phyloP scores from a whole-genome alignment of 2,797 vertebrate species.

The Serranus cabrilla region DNA sequence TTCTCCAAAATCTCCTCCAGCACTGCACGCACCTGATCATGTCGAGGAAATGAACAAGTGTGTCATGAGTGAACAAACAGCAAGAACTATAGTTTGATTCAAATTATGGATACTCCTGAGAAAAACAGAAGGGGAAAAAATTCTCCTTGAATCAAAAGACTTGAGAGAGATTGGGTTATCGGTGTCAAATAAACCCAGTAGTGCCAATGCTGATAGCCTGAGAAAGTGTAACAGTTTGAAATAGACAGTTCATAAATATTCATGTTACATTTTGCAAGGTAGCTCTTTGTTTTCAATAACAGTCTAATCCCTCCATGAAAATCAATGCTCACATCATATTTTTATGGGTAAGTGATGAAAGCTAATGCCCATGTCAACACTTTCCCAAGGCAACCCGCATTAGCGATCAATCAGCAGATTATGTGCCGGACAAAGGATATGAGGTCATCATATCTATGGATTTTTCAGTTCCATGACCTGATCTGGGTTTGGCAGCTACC shows the following conservation, averaged over 20 bases:
- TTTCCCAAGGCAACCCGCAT: constrained; percentile 72
- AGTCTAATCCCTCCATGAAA: constrained; percentile 70
- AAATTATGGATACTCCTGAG: constrained; percentile 3
- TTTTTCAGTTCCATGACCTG: constrained; percentile 73
- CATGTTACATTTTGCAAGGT: constrained; percentile 73
- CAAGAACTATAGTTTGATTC: not conserved
- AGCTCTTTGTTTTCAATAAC: constrained; percentile 76
- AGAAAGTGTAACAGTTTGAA: constrained; percentile 64
- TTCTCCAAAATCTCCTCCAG: constrained; percentile 94
- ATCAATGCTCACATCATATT: constrained; percentile 75
- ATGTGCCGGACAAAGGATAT: constrained; percentile 69
- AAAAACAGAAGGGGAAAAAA: not conserved
- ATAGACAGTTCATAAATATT: constrained; percentile 72
- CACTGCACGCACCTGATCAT: constrained; percentile 86
- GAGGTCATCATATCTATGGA: constrained; percentile 77
- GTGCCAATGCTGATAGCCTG: constrained; percentile 49
- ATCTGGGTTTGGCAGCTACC: constrained; percentile 66
- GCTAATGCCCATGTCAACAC: constrained; percentile 71
- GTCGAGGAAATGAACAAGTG: not conserved
- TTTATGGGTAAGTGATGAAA: constrained; percentile 70
- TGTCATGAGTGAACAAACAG: not conserved
- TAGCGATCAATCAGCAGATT: constrained; percentile 75
- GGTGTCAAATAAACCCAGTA: constrained; percentile 46
- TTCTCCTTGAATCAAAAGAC: constrained; percentile 5
- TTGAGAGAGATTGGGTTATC: constrained; percentile 13